Evolutionary conservation across 2,797 vertebrate species (phyloP), one percentile per base, ranked within the genome.

Genomic region (Acanthopagrus latus): DNA sequence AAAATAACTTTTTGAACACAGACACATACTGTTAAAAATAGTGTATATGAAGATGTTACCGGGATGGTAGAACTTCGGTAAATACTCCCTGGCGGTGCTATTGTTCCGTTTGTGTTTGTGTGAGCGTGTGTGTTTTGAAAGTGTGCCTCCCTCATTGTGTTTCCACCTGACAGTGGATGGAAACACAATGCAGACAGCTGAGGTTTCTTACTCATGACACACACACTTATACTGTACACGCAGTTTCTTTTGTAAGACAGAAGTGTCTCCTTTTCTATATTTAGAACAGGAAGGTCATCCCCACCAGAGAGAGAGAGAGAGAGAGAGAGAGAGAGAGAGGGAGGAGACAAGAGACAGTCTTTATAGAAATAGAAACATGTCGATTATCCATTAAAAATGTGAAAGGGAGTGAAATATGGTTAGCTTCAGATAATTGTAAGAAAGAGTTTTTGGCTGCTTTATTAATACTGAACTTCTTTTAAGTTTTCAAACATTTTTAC

Each of bases 251-350:
- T 78, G 67, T 85, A 46, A 71, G 76, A 77, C 20, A 76, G 78
- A 81, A 48, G 85, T 89, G 77, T 91, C 86, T 88, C 81, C 88
- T 85, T 78, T 76, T 88, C 86, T 92, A 88, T 89, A 87, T 89
- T 91, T 87, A 90, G 81, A 90, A 75, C 58, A 79, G 60, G 78
- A 88, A 91, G 87, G 82, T 89, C 85, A 81, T 86, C 77, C 86
- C 82, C 86, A 74, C 58, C 52, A 67, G 58, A 76, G 66, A 63
- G 71, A 38, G 50, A 29, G 25, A 29, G 29, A 41, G 64, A 52
- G 81, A 74, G 56, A 52, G 81, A 74, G 56, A 76, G 50, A 29
- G 25, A 29, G 29, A 41, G 64, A 52, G 81, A 74, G 56, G 18
- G 56, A 74, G 71, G 76, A 29, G 44, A 41, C 33, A 50, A 51